Conservation (phyloP, 2,888 invertebrate genomes). For the Drosophila yooni region DNA sequence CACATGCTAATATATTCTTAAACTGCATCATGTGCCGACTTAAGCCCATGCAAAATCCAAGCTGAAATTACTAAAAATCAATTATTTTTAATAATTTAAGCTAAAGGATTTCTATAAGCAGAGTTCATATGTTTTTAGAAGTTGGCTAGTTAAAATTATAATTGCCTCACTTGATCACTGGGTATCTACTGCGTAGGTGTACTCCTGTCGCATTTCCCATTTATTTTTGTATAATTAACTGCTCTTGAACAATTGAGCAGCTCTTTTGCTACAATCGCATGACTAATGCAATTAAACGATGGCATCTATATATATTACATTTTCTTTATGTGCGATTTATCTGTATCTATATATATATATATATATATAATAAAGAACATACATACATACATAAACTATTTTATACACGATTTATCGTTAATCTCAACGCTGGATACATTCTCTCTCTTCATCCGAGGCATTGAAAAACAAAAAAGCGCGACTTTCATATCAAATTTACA, state of each 20-base stretch:
- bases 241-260: constrained; percentile 14
- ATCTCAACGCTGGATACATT: constrained; percentile 2
- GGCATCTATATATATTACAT: constrained; percentile 9
- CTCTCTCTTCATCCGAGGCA: neutral
- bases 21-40: neutral
- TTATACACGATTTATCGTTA: constrained; percentile 16
- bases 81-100: neutral
- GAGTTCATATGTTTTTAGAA: neutral
- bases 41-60: neutral
- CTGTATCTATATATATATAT: neutral
- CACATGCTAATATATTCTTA: neutral
- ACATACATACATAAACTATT: neutral
- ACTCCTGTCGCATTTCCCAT: neutral
- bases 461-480: constrained; percentile 4
- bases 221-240: constrained; percentile 6
- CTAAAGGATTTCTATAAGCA: neutral
- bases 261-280: constrained; percentile 36
- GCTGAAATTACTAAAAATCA: neutral
- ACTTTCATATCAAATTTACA: neutral
- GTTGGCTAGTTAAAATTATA: neutral
- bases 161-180: neutral
- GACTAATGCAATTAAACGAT: constrained; percentile 44
- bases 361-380: neutral
- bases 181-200: neutral
- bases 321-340: constrained; percentile 3